These are phyloP conservation scores for Anhinga rufa DNA, from an alignment of 2,113 vertebrate species.

Conservation along the genomic window DNA sequence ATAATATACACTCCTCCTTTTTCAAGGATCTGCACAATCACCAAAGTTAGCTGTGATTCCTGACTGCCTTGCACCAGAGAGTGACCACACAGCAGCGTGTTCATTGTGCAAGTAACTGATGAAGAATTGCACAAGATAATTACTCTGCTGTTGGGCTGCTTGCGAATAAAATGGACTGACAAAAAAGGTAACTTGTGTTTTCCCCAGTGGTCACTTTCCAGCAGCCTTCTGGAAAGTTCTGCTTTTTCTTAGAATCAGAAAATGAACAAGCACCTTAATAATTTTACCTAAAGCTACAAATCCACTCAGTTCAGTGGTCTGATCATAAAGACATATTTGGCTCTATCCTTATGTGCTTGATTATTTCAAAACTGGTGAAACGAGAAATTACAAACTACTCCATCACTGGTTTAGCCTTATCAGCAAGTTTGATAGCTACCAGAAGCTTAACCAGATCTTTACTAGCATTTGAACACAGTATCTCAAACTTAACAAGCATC, in stretches of 20 bases:
- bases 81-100: neutral
- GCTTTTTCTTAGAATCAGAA: neutral
- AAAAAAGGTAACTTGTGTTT: neutral
- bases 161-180: neutral
- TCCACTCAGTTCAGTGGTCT: neutral
- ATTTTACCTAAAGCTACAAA: neutral
- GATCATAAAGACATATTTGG: neutral
- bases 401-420: neutral
- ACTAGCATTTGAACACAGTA: neutral
- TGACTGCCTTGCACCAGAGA: neutral
- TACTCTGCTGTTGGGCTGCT: neutral
- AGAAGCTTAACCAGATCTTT: neutral
- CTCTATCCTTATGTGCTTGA: neutral
- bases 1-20: neutral
- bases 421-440: neutral
- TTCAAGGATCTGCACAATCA: neutral
- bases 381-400: neutral
- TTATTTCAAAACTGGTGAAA: neutral
- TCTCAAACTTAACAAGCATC: neutral
- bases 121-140: neutral
- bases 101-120: neutral
- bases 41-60: neutral
- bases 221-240: neutral
- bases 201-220: neutral
- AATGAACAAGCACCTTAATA: neutral